Conservation (phyloP, 64 coral and sea anemone genomes). For the Hydrozoanthus tunicans region DNA sequence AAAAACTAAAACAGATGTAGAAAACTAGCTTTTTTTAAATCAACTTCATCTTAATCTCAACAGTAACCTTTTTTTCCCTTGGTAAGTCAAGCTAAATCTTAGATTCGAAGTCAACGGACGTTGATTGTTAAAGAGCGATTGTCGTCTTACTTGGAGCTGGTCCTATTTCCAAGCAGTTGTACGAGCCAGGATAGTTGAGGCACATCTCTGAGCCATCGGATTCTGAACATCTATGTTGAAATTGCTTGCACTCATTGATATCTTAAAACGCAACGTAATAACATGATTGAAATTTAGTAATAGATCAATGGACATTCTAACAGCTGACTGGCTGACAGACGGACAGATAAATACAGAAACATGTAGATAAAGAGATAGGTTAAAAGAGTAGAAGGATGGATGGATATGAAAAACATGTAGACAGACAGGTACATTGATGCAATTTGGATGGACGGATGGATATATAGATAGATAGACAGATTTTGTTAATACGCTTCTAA, state of each 20-base stretch:
- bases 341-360: too few relatives aligned
- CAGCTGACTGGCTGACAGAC: too few relatives aligned
- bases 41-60: too few relatives aligned
- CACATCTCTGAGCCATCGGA: slow-evolving; percentile 16
- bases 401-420: background rate
- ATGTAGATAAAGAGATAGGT: too few relatives aligned
- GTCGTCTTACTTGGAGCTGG: slow-evolving; percentile 22
- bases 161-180: background rate
- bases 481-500: background rate
- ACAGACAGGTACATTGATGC: background rate
- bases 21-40: too few relatives aligned
- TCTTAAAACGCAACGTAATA: background rate
- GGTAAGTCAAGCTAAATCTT: too few relatives aligned
- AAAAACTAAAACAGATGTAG: too few relatives aligned
- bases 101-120: too few relatives aligned
- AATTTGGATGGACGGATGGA: background rate
- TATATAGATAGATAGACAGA: background rate
- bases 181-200: slow-evolving; percentile 21
- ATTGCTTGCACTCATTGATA: slow-evolving; percentile 13
- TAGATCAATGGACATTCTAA: too few relatives aligned
- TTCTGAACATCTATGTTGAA: background rate
- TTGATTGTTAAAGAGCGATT: background rate
- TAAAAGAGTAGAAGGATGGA: too few relatives aligned
- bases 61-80: too few relatives aligned
- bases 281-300: too few relatives aligned